Evolutionary conservation across 2,888 invertebrate genomes (phyloP).

Genomic region (Iphiclides podalirius): DNA sequence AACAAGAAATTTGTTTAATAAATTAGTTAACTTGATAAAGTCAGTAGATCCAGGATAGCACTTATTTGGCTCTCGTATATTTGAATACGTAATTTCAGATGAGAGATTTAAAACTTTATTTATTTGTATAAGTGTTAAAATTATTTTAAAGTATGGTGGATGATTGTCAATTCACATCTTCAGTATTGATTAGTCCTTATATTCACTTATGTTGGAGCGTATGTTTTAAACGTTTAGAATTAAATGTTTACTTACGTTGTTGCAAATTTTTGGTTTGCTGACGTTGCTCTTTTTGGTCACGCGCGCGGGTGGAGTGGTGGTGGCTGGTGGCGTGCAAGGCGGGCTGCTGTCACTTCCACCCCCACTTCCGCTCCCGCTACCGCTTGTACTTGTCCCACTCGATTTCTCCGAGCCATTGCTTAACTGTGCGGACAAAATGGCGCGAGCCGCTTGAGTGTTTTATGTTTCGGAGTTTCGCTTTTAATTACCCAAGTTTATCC

Average conservation of each 20-base stretch:
- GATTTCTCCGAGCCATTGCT: slow-evolving; percentile 65
- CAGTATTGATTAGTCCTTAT: no score
- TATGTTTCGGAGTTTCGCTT: slow-evolving; percentile 19
- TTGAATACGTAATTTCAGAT: no score
- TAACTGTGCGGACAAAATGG: slow-evolving; percentile 43
- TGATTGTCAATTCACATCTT: no score
- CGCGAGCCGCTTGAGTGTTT: slow-evolving; percentile 21
- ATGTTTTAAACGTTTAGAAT: no score
- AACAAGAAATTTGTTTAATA: no score
- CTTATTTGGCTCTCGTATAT: no score
- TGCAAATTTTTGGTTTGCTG: slow-evolving; percentile 46
- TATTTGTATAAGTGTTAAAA: no score
- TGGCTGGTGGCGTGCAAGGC: slow-evolving; percentile 67
- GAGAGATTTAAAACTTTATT: no score
- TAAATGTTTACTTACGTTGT: slow-evolving; percentile 44
- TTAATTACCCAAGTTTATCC: slow-evolving; percentile 22
- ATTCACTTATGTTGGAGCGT: no score
- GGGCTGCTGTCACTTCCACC: slow-evolving; percentile 55
- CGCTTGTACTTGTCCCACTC: slow-evolving; percentile 33
- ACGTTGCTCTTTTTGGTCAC: slow-evolving; percentile 44
- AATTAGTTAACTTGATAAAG: no score
- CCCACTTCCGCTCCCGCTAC: slow-evolving; percentile 39
- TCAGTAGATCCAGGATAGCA: no score
- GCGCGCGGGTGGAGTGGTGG: slow-evolving; percentile 53
- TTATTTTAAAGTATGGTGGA: no score